Evolutionary conservation across 1,140 invertebrate genomes (phyloP), one percentile per base, ranked within the genome.

Genomic region (Dinoponera quadriceps): DNA sequence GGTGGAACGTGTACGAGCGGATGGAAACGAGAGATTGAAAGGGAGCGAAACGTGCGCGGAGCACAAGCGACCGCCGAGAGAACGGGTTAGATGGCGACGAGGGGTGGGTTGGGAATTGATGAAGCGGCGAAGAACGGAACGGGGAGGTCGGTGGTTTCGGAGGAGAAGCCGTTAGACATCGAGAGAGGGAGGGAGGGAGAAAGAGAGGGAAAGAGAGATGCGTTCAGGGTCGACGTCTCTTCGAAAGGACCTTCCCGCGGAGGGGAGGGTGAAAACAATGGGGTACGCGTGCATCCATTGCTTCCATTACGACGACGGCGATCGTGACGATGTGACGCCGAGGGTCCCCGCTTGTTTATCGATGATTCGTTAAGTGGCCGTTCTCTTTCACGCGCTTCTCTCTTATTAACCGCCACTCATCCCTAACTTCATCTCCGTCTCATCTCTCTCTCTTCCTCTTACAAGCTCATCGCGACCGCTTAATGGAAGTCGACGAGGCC

Each of bases 321-420:
- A 65, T 57, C 55, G 38, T 63, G 65, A 68, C 49, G 73, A 80
- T 81, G 66, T 74, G 82, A 87, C 66, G 77, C 77, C 74, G 75
- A 82, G 86, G 66, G 74, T 87, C 60, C 82, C 73, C 29, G 77
- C 62, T 85, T 85, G 77, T 89, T 83, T 85, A 89, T 89, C 85
- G 74, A 75, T 80, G 81, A 85, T 89, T 89, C 84, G 86, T 87
- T 87, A 87, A 89, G 88, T 89, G 88, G 73, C 54, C 48, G 38
- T 75, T 65, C 48, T 71, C 62, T 73, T 80, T 38, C 48, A 27
- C 48, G 5, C 54, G 3, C 65, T 55, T 33, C n/a, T 9, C 20
- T 60, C 49, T 78, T 59, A 73, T 84, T 69, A 65, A 29, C 25
- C 29, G n/a, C 14, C 33, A 57, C 51, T 85, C 66, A 60, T 60